Evolutionary conservation across 2,888 invertebrate species (phyloP), one percentile per base, ranked within the genome.

Genomic region (Pyrgus malvae): DNA sequence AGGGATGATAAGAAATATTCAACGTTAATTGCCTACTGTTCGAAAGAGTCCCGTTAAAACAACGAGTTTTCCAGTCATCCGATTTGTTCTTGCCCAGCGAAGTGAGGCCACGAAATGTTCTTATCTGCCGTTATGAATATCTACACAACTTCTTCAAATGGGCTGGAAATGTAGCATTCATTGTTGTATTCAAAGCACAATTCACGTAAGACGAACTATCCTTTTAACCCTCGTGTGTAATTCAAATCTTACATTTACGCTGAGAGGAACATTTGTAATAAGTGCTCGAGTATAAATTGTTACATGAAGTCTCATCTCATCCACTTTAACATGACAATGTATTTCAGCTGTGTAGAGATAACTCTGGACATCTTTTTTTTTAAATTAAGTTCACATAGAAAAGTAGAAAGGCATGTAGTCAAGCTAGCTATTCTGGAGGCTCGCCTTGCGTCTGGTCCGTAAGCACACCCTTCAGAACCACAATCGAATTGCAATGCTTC

Each of bases 161-260:
- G 19, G 27, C 19, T 12, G 19, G 33, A 51, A 51, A 23, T 23
- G 25, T 21, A 46, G 12, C 17, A 44, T 14, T 51, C 44, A 51
- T 37, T 51, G 27, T 37, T 17, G 29, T 23, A 37, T 42, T 37
- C 19, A 35, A 42, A 27, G 25, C 25, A 25, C 11, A 27, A 12
- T 37, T 37, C 23, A 12, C 35, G 27, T 44, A 7, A 27, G n/a
- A 37, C 14, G 3, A 46, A 46, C 9, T 51, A 37, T 44, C n/a
- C 12, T 37, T 51, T 44, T 16, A 37, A 14, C 17, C 23, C 31
- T 41, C 1, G 25, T 33, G 7, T 16, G 42, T 35, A 11, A 31
- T 29, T 41, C 40, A 23, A 19, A 40, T 23, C 21, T 21, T 31
- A n/a, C 33, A 16, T 55, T 51, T 54, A 40, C 48, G 40, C 14